Evolutionary conservation across 2,888 invertebrate species (phyloP), one percentile per base, ranked within the genome.

Genomic region (Mimumesa dahlbomi): DNA sequence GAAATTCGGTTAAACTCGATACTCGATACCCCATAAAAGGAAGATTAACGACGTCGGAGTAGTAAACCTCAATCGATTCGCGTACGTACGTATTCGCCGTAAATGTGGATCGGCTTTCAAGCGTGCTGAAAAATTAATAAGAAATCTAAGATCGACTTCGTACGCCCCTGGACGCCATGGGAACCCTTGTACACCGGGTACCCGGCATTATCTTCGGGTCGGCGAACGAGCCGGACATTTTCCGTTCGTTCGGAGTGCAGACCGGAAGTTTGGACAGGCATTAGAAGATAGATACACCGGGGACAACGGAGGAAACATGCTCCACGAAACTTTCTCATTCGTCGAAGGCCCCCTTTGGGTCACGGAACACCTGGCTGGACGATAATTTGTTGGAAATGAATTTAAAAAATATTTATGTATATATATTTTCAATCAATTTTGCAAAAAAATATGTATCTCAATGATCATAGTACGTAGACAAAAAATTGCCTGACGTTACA

Each of bases 61-160:
- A 34, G 53, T 19, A 62, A 79, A 53, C 21, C 54, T 54, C 52
- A 31, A 58, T 9, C 31, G 38, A 29, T 36, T 22, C 49, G 38
- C 14, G 48, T 34, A 9, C 16, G 18, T 49, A 18, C 36, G 52
- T 57, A 50, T 56, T 45, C 65, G 72, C 25, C 64, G 58, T n/a
- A n/a, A n/a, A 69, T 42, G 64, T 21, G 49, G 25, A 36, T 25
- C 29, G 46, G 29, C 16, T 50, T 40, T 52, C 40, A 29, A 16
- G 45, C n/a, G 31, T 40, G 9, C 29, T 75, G 54, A 80, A 77
- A 73, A 77, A 80, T 77, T 77, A 73, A 77, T 73, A 73, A 77
- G 73, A 57, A 66, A 73, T 73, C 69, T 69, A 42, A 63, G 77
- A 63, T 65, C 58, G 21, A 18, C 11, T n/a, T 5, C 36, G 40